Percentiles rank a stretch among this genome's conserved stretches.
These are phyloP conservation scores for Magallana ariakensis DNA, from an alignment of 1,140 invertebrate genomes.

Conservation along the genomic window DNA sequence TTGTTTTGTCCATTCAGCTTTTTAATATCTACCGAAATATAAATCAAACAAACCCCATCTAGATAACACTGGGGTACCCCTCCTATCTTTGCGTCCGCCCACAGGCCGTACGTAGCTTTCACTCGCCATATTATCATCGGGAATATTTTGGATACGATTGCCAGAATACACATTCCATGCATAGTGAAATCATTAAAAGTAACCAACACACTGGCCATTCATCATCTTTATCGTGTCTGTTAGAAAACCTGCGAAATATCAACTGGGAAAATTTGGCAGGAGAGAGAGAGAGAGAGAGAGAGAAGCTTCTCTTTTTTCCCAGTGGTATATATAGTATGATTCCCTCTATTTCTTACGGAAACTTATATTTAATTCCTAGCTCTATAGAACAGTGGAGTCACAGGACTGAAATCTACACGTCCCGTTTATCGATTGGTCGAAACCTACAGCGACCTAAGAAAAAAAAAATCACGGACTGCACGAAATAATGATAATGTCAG, in stretches of 20 bases:
- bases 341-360: too few relatives aligned
- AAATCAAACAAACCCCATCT: slow-evolving; percentile 16
- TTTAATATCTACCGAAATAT: slow-evolving; percentile 2
- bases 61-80: neutral
- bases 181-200: neutral
- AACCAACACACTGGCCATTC: neutral
- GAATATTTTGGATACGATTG: neutral
- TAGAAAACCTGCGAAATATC: neutral
- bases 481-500: too few relatives aligned
- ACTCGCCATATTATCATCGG: neutral
- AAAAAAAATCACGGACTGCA: too few relatives aligned
- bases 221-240: slow-evolving; percentile 19
- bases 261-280: too few relatives aligned
- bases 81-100: neutral
- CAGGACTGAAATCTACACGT: too few relatives aligned
- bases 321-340: too few relatives aligned
- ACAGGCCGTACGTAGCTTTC: neutral
- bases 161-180: slow-evolving; percentile 3
- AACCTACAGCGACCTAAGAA: too few relatives aligned
- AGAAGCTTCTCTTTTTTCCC: too few relatives aligned
- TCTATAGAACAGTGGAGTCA: too few relatives aligned
- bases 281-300: too few relatives aligned
- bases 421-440: too few relatives aligned
- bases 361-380: too few relatives aligned
- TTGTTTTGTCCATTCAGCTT: slow-evolving; percentile 7